Evolutionary conservation across 1,140 invertebrate species (phyloP), one percentile per base, ranked within the genome.

Genomic region (Macrobrachium nipponense): DNA sequence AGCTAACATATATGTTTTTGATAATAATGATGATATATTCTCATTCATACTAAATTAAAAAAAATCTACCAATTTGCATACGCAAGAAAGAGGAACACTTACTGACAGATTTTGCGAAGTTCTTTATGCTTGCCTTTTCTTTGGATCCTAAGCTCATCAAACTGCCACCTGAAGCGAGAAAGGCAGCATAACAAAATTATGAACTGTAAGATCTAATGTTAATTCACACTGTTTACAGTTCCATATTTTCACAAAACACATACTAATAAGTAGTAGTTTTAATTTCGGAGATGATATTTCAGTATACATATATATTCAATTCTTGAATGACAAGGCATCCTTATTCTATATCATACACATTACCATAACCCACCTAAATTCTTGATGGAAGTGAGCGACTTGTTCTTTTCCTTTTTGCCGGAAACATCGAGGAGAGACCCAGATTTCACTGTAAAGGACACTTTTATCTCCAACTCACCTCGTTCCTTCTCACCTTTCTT

Each of bases 381-480:
- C 77, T 86, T 86, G 11, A 86, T 62, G 17, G 84, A 86, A 44
- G 84, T 86, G 14, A 86, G 80, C 0, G 84, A 86, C 44, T 86
- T 86, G 66, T 85, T 88, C 51, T 80, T 81, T n/a, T 77, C 68
- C 62, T 80, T 84, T 14, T 81, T 85, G 20, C 43, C 75, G 17
- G 80, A 73, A 96, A 88, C 95, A 95, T 76, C 89, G 89, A 92
- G 68, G 20, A 86, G 84, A 5, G 84, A 86, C 14, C 84, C 84
- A 17, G 84, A 86, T 80, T 97, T 96, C 0, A 98, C 96, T 83
- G 95, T 96, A 90, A 98, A 98, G 5, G 94, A 94, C 72, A 98
- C 94, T 91, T 95, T 95, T 4, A 97, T 95, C 91, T 98, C 97
- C 20, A 98, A 91, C 87, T 97, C 96, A n/a, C 97, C 97, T 86